Evolutionary conservation across 2,113 vertebrate genomes (phyloP), one percentile per base, ranked within the genome.

Genomic region (Bubalus kerabau): DNA sequence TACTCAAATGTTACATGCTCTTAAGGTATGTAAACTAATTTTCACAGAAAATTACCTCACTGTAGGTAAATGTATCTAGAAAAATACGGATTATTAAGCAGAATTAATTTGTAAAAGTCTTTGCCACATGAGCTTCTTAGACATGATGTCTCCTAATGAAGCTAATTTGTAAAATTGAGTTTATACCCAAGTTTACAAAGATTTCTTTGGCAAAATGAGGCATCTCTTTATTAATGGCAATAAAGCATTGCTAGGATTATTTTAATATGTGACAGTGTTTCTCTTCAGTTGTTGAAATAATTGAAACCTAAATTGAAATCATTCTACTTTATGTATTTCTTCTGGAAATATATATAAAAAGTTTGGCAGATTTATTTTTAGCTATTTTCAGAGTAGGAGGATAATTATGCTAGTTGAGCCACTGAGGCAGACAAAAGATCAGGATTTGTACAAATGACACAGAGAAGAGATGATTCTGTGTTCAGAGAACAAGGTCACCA

Each of bases 401-500:
- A 24, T 83, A 74, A 74, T 93, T 59, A 59, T 74, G 12, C 5
- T 64, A 10, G 30, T 5, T 50, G 78, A 76, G 40, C 10, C 7
- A 43, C 36, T 64, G 48, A 92, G 46, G 60, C 46, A 91, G n/a
- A 40, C 8, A 28, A 36, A 95, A 80, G 89, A 54, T 28, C 7
- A 15, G 3, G 15, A 15, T 95, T 56, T 67, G 48, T 30, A 46
- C 76, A 59, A 52, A 62, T 43, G 21, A 64, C 90, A 80, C 46
- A 43, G 91, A 76, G 54, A 91, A 56, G 50, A 71, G 30, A 56
- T 17, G 36, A 40, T 28, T 83, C 32, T 83, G 0, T 91, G 32
- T 48, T 91, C n/a, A 59, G 46, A 64, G 52, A 91, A 54, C 85
- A 97, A 93, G 94, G 93, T 93, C 60, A 94, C 46, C 36, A 52